Percentiles rank a stretch among this genome's conserved stretches.
phyloP scores from a whole-genome alignment of 2,113 vertebrate genomes.

The Nymphicus hollandicus region DNA sequence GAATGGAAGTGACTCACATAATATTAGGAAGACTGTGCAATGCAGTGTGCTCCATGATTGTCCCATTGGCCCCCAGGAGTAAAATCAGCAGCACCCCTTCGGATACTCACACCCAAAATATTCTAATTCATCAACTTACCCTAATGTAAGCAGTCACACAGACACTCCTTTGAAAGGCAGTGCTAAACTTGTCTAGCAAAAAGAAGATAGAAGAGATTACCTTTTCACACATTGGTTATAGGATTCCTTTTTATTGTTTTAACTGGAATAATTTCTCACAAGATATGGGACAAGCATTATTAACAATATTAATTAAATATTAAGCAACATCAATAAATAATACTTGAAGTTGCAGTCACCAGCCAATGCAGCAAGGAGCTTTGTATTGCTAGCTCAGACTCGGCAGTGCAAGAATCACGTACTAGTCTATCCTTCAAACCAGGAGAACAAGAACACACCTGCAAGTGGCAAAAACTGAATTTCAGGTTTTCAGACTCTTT shows the following conservation, averaged over 20 bases:
- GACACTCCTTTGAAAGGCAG: not conserved
- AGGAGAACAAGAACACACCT: not conserved
- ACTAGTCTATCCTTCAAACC: not conserved
- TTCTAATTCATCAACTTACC: not conserved
- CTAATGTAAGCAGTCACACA: not conserved
- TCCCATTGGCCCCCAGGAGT: not conserved
- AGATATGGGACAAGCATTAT: not conserved
- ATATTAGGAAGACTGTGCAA: not conserved
- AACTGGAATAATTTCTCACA: not conserved
- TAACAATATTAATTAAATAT: not conserved
- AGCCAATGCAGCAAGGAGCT: not conserved
- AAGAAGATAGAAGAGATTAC: not conserved
- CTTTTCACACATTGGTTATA: not conserved
- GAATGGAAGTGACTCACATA: not conserved
- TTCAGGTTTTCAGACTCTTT: not conserved
- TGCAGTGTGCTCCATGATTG: not conserved
- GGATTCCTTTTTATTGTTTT: not conserved
- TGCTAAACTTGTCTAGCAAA: not conserved
- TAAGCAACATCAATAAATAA: not conserved
- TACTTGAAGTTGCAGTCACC: not conserved
- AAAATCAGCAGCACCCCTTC: not conserved
- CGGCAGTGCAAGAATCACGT: not conserved
- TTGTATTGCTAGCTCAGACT: not conserved
- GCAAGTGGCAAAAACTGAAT: not conserved
- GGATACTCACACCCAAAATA: not conserved